Conservation (phyloP, 2,888 invertebrate species). For the Mythimna albipuncta region DNA sequence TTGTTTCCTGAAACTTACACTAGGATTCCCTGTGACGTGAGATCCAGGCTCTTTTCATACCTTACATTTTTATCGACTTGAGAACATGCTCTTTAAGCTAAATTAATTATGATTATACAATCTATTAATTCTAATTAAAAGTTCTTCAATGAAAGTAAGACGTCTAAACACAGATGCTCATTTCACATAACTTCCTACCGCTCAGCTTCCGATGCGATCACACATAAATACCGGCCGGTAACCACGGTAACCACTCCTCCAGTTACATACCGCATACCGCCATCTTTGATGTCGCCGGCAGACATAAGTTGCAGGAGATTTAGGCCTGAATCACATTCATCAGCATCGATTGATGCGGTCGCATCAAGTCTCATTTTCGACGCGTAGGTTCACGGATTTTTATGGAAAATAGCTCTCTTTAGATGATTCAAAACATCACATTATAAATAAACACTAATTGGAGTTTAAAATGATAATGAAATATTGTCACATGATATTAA, state of each 20-base stretch:
- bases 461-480: no score
- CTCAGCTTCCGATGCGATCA: conserved; percentile 26
- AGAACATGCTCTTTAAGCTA: no score
- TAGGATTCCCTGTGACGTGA: no score
- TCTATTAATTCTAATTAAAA: neutral
- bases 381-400: no score
- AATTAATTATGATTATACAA: no score
- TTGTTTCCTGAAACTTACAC: no score
- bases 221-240: neutral
- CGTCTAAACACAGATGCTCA: neutral
- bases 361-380: neutral
- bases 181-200: conserved; percentile 14
- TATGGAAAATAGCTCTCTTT: no score
- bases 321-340: neutral
- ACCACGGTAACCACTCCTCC: conserved; percentile 17
- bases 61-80: no score
- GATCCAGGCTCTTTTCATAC: no score
- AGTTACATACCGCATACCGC: conserved; percentile 37
- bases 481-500: no score
- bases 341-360: neutral
- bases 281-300: conserved; percentile 46
- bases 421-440: no score
- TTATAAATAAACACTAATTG: no score
- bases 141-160: conserved; percentile 5
- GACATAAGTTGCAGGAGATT: conserved; percentile 4